Evolutionary conservation across 1,140 invertebrate species (phyloP).

Genomic region (Psix sp.): DNA sequence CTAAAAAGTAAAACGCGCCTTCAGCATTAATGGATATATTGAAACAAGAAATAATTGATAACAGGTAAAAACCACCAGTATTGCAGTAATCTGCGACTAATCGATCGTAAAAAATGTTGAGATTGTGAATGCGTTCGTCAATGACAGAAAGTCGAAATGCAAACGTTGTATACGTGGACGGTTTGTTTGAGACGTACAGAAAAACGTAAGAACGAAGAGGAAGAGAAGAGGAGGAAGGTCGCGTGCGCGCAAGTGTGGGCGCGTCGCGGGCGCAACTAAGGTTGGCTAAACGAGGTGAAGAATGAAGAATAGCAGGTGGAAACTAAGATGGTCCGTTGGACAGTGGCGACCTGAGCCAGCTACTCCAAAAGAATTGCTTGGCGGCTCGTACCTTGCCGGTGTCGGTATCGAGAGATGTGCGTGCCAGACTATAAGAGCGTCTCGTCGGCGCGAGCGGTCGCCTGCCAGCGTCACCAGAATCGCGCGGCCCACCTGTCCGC

Average conservation of each 20-base stretch:
- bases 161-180: no score
- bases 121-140: no score
- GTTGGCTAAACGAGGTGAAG: neutral
- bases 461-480: conserved; percentile 68
- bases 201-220: conserved; percentile 5
- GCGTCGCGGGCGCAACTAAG: neutral
- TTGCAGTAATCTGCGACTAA: no score
- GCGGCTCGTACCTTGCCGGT: conserved; percentile 83
- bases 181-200: conserved; percentile 2
- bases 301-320: conserved; percentile 17
- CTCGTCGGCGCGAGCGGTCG: conserved; percentile 72
- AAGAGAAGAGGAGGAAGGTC: conserved; percentile 18
- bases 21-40: no score
- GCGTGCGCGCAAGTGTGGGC: neutral
- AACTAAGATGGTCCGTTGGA: conserved; percentile 72
- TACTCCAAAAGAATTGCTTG: conserved; percentile 81
- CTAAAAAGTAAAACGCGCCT: no score
- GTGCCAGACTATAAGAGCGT: conserved; percentile 69
- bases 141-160: no score
- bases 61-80: no score
- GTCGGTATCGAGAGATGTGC: conserved; percentile 69
- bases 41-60: no score
- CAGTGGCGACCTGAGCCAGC: conserved; percentile 80
- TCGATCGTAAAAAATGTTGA: no score
- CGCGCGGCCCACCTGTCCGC: conserved; percentile 57